Base-by-base conservation (phyloP, 1,140 invertebrate genomes). In the Drosophila repleta region DNA sequence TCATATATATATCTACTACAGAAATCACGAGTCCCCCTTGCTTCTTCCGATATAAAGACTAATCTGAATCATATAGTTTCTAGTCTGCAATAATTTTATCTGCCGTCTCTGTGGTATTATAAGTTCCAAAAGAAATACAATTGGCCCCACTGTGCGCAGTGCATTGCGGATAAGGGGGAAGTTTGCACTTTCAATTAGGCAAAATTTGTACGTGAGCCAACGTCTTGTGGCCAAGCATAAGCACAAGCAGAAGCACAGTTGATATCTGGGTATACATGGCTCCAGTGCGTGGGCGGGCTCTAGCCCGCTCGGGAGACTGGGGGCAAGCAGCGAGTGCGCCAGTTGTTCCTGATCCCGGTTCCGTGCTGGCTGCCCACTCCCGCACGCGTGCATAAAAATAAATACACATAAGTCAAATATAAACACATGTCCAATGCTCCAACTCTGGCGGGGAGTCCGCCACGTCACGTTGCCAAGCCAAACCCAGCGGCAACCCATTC, bases 331-430 rank as follows among this genome's bases (percentile, higher is more conserved):
- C 41, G 10, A 35, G 17, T 20, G 18, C 8, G 35, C 32, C 55
- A 17, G 20, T 8, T 46, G 35, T 53, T 37, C 29, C 37, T 69
- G 57, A 64, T 64, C 52, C 62, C 45, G 55, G 69, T 66, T 66
- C 39, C 37, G 48, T 21, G 62, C 35, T 53, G 26, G 29, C 18
- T 56, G 6, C 64, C 37, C 70, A 24, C 35, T 39, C 62, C 46
- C 45, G 35, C 41, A 24, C 41, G 53, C 48, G 62, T 18, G 57
- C 48, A 57, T 71, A 46, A 76, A 85, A 85, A 85, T 85, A 85
- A 53, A 29, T 72, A 32, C 58, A 70, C 66, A 78, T 82, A 85
- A 87, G 78, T 85, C 82, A 85, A 85, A 85, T 87, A 85, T 85
- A 85, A 85, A 85, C 82, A 85, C 67, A 66, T 77, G 72, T 61